These are phyloP conservation scores for Thripadectes ignobilis DNA, from an alignment of 2,797 vertebrate genomes.

Conservation along the genomic window DNA sequence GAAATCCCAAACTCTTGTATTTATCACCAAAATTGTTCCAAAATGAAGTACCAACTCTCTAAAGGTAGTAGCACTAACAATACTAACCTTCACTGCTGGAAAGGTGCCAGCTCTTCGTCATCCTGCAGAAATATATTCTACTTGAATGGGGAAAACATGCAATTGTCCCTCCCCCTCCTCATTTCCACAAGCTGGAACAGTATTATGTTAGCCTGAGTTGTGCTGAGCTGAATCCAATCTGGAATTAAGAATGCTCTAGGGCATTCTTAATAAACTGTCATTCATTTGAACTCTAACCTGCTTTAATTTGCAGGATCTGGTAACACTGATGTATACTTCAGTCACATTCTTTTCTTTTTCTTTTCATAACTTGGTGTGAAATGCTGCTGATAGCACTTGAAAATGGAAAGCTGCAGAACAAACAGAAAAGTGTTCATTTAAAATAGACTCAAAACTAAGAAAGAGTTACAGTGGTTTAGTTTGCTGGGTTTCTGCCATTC, in stretches of 20 bases:
- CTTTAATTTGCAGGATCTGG: constrained; percentile 55
- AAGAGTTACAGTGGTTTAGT: not conserved
- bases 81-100: constrained; percentile 10
- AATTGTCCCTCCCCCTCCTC: not conserved
- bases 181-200: constrained; percentile 39
- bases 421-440: not conserved
- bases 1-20: not conserved
- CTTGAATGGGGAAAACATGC: not conserved
- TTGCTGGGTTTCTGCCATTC: not conserved
- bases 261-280: constrained; percentile 64
- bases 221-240: constrained; percentile 27
- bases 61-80: not conserved
- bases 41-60: not conserved
- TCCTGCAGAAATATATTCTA: not conserved
- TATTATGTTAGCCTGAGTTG: constrained; percentile 38
- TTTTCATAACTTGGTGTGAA: constrained; percentile 26
- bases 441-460: not conserved
- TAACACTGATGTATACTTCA: constrained; percentile 51
- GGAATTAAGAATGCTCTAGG: constrained; percentile 53
- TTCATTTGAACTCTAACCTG: constrained; percentile 65
- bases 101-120: not conserved
- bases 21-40: not conserved
- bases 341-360: constrained; percentile 31
- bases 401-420: not conserved
- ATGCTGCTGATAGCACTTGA: not conserved